Conservation (phyloP, 1,140 invertebrate species). For the Diploscapter pachys region DNA sequence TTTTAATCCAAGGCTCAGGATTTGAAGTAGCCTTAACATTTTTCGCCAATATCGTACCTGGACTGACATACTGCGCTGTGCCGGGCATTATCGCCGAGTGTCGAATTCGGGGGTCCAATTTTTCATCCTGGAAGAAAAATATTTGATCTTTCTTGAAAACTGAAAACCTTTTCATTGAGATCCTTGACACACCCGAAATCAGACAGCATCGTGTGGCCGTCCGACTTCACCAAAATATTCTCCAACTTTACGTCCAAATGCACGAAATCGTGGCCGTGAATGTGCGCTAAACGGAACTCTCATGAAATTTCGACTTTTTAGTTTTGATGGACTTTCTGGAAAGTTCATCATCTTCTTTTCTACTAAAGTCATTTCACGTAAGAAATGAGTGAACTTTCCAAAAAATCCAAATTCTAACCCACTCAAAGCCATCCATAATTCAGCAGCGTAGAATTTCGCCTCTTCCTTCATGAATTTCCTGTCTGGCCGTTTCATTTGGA, state of each 20-base stretch:
- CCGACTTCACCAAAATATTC: constrained; percentile 72
- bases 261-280: constrained; percentile 82
- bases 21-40: too few species aligned
- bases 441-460: constrained; percentile 85
- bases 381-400: neutral
- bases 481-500: constrained; percentile 75
- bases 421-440: constrained; percentile 77
- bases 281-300: constrained; percentile 68
- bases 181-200: constrained; percentile 75
- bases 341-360: neutral
- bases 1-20: too few species aligned
- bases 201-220: constrained; percentile 90
- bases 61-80: constrained; percentile 95
- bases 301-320: neutral
- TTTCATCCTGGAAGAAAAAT: too few species aligned
- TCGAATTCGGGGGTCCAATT: too few species aligned
- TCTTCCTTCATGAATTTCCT: constrained; percentile 82
- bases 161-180: neutral
- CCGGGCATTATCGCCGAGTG: constrained; percentile 67
- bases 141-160: too few species aligned
- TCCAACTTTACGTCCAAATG: constrained; percentile 73
- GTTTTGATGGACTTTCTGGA: constrained; percentile 75
- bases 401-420: neutral
- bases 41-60: constrained; percentile 62
- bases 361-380: neutral